These are phyloP conservation scores for Cnemophilus loriae DNA, from an alignment of 2,113 vertebrate species.

Conservation along the genomic window DNA sequence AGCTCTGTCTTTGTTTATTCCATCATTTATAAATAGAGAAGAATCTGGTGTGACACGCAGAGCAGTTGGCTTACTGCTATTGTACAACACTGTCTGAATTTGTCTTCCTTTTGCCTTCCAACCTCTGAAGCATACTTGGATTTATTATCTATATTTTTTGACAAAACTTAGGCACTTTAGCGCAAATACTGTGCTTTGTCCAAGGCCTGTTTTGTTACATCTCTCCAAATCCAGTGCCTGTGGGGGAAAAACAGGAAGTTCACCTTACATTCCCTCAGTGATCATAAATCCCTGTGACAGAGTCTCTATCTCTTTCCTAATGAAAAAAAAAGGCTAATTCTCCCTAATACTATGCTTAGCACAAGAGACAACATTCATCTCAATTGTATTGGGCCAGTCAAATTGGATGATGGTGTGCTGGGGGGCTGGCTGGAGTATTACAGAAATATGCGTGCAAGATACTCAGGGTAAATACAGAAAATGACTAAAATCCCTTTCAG, in stretches of 20 bases:
- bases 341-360: neutral
- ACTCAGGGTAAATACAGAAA: neutral
- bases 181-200: neutral
- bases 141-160: neutral
- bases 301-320: neutral
- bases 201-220: neutral
- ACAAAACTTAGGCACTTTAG: neutral
- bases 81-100: neutral
- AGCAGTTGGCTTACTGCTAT: neutral
- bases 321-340: neutral
- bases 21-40: neutral
- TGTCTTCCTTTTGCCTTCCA: neutral
- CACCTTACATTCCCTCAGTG: neutral
- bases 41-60: neutral
- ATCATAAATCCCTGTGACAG: neutral
- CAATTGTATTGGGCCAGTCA: neutral
- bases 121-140: neutral
- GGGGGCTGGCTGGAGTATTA: neutral
- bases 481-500: neutral
- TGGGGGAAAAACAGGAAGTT: neutral
- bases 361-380: neutral
- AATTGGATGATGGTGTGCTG: neutral
- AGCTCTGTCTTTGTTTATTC: neutral
- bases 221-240: neutral
- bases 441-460: neutral